Evolutionary conservation across 2,888 invertebrate species (phyloP).

Genomic region (Plemyria rubiginata): DNA sequence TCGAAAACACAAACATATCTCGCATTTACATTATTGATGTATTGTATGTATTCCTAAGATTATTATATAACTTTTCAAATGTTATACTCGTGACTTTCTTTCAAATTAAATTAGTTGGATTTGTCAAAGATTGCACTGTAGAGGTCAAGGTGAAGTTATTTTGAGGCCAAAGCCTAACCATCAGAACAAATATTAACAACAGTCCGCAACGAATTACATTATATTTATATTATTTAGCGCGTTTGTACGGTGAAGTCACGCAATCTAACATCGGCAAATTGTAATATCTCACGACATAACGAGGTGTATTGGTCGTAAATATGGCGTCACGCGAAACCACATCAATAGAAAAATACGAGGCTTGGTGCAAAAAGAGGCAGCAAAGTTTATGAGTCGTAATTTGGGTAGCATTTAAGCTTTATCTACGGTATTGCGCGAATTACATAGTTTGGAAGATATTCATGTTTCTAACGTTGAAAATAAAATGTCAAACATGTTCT

Average conservation of each 20-base stretch:
- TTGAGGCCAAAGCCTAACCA: background rate
- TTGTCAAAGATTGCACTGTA: slow-evolving; percentile 1
- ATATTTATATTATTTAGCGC: slow-evolving; percentile 26
- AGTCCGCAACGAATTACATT: slow-evolving; percentile 16
- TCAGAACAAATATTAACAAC: slow-evolving; percentile 15
- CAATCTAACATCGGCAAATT: slow-evolving; percentile 30
- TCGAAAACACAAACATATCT: too few relatives aligned
- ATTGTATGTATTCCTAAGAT: background rate
- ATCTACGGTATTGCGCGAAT: background rate
- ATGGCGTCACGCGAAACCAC: slow-evolving; percentile 27
- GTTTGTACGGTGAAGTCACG: slow-evolving; percentile 25
- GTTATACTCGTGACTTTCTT: too few relatives aligned
- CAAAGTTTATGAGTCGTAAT: too few relatives aligned
- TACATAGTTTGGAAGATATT: too few relatives aligned
- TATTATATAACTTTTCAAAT: background rate
- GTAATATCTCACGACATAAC: slow-evolving; percentile 33
- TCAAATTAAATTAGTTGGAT: background rate
- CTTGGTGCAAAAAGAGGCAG: background rate
- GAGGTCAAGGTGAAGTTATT: slow-evolving; percentile 10
- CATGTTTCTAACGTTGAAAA: too few relatives aligned
- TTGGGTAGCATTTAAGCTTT: background rate
- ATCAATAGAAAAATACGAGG: background rate
- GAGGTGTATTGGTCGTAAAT: slow-evolving; percentile 23
- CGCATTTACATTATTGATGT: too few relatives aligned
- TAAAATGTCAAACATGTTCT: too few relatives aligned